phyloP scores from a whole-genome alignment of 2,888 invertebrate genomes.

The Vannuccia rotundouncinata region DNA sequence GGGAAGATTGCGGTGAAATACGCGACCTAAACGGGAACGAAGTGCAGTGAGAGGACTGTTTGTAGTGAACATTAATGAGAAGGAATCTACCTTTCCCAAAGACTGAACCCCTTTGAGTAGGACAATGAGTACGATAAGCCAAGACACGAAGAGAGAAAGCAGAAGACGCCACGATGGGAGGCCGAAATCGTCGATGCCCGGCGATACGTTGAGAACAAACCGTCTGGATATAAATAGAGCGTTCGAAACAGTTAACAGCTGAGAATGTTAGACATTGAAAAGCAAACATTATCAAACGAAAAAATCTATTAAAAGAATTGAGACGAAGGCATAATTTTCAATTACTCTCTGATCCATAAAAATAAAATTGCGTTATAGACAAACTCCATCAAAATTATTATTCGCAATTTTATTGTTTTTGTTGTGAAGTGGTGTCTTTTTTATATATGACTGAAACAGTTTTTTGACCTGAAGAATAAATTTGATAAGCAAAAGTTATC shows the following conservation, averaged over 20 bases:
- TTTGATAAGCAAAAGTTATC: no score
- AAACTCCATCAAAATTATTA: no score
- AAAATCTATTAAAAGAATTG: not conserved
- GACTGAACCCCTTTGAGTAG: slow-evolving; percentile 54
- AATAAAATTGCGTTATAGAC: not conserved
- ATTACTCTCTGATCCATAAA: not conserved
- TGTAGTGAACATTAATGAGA: no score
- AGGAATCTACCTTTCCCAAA: slow-evolving; percentile 49
- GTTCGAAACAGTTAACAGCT: no score
- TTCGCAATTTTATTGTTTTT: no score
- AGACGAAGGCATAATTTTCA: not conserved
- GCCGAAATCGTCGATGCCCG: slow-evolving; percentile 50
- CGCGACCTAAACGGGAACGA: slow-evolving; percentile 52
- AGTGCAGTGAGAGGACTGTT: not conserved
- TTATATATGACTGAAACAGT: no score
- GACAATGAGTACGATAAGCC: slow-evolving; percentile 51
- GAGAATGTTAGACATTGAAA: no score
- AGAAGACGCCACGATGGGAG: slow-evolving; percentile 49
- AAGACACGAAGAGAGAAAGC: slow-evolving; percentile 49
- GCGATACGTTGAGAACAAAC: slow-evolving; percentile 50
- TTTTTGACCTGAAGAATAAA: no score
- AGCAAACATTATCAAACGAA: no score
- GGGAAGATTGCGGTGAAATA: slow-evolving; percentile 59
- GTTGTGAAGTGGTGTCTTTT: no score
- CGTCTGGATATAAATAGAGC: slow-evolving; percentile 43